These are phyloP conservation scores for Podiceps cristatus DNA, from an alignment of 2,113 vertebrate genomes.

Conservation along the genomic window DNA sequence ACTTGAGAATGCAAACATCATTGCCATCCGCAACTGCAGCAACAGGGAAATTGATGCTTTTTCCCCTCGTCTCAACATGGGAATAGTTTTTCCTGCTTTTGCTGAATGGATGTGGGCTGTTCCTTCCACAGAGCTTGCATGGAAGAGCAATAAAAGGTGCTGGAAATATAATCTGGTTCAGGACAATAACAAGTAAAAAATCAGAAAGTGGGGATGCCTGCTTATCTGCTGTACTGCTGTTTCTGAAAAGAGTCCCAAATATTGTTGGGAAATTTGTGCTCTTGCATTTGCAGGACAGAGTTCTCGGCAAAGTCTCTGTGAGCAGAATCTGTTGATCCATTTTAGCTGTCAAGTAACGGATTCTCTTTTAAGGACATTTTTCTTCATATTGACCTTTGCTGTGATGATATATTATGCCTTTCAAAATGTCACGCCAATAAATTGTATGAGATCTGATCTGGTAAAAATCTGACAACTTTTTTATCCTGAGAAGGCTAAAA, in stretches of 20 bases:
- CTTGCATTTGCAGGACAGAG: background rate
- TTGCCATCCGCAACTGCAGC: background rate
- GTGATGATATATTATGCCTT: background rate
- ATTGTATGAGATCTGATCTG: background rate
- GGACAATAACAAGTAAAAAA: background rate
- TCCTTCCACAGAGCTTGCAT: background rate
- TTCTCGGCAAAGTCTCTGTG: background rate
- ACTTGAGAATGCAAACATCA: background rate
- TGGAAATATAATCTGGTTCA: background rate
- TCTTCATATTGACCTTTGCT: background rate
- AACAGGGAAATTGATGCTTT: background rate
- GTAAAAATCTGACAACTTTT: background rate
- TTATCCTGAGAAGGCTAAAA: background rate
- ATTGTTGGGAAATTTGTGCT: background rate
- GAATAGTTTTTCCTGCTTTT: background rate
- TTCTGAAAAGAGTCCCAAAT: background rate
- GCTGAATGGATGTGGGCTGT: background rate
- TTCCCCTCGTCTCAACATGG: background rate
- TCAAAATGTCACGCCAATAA: background rate
- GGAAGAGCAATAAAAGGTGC: background rate
- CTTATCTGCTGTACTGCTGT: background rate
- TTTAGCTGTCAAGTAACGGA: background rate
- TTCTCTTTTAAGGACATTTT: background rate
- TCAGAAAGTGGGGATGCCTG: background rate
- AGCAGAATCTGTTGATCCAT: background rate